These are phyloP conservation scores for Eilema griseolum DNA, from an alignment of 2,888 invertebrate genomes.

Conservation along the genomic window DNA sequence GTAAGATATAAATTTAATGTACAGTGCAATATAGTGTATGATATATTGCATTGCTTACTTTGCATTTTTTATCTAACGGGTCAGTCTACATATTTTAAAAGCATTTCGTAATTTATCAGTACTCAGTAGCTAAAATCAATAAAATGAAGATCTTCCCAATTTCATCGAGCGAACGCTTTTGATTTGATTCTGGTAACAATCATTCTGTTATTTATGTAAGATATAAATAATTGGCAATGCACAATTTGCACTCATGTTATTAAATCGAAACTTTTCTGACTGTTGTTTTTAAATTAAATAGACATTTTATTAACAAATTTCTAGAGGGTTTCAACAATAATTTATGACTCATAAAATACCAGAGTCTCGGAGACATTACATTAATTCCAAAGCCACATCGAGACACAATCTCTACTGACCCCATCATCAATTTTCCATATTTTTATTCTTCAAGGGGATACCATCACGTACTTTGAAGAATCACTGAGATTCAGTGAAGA, in stretches of 20 bases:
- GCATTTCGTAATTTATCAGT: no score
- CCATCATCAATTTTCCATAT: conserved; percentile 73
- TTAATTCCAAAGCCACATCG: conserved; percentile 66
- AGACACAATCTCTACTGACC: conserved; percentile 52
- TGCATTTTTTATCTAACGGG: no score
- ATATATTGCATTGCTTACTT: no score
- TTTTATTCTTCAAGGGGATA: conserved; percentile 72
- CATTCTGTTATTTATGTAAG: no score
- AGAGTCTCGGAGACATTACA: conserved; percentile 48
- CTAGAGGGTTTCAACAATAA: not conserved
- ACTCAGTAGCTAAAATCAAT: no score
- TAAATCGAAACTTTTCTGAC: not conserved
- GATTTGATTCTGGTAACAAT: no score
- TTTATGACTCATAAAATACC: conserved; percentile 14
- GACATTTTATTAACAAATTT: not conserved
- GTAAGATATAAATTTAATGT: not conserved
- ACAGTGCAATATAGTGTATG: no score
- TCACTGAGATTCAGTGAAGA: conserved; percentile 69
- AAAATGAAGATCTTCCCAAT: no score
- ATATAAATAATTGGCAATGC: not conserved
- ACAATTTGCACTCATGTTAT: no score
- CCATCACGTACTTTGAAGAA: conserved; percentile 74
- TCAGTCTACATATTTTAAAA: no score
- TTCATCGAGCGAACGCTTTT: no score
- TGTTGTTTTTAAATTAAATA: not conserved